These are phyloP conservation scores for Tyrannus savana DNA, from an alignment of 2,113 vertebrate genomes.

Conservation along the genomic window DNA sequence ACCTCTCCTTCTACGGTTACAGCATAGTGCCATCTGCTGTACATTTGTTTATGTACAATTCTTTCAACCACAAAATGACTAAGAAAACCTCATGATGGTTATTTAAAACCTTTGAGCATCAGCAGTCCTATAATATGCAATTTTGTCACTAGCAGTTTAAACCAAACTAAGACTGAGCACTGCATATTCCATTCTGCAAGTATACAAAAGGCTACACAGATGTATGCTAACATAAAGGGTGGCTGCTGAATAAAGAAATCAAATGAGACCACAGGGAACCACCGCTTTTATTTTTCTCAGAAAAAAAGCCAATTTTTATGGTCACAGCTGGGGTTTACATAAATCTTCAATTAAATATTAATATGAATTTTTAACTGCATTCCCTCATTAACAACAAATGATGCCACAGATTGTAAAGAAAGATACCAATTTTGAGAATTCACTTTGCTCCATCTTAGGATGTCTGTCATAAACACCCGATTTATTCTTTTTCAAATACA, in stretches of 20 bases:
- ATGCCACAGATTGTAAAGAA: conserved; percentile 2
- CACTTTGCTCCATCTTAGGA: neutral
- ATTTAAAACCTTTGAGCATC: conserved; percentile 36
- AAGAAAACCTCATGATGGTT: neutral
- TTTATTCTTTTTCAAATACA: neutral
- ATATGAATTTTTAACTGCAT: neutral
- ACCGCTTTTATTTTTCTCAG: conserved; percentile 20
- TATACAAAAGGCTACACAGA: conserved; percentile 41
- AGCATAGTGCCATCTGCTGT: conserved; percentile 77
- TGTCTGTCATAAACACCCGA: neutral
- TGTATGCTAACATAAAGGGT: neutral
- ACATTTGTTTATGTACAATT: neutral
- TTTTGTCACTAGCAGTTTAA: neutral
- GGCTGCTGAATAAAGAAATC: conserved; percentile 53
- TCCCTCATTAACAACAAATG: conserved; percentile 42
- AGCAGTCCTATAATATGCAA: neutral
- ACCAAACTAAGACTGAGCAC: neutral
- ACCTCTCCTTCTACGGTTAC: conserved; percentile 32
- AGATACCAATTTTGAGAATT: neutral
- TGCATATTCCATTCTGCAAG: neutral
- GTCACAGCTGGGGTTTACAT: conserved; percentile 27
- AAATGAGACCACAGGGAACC: neutral
- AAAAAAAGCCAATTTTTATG: neutral
- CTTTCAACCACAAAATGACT: neutral
- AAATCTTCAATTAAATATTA: conserved; percentile 62